Base-by-base conservation (phyloP, 2,888 invertebrate genomes). In the Melikaiella ostensackeni region DNA sequence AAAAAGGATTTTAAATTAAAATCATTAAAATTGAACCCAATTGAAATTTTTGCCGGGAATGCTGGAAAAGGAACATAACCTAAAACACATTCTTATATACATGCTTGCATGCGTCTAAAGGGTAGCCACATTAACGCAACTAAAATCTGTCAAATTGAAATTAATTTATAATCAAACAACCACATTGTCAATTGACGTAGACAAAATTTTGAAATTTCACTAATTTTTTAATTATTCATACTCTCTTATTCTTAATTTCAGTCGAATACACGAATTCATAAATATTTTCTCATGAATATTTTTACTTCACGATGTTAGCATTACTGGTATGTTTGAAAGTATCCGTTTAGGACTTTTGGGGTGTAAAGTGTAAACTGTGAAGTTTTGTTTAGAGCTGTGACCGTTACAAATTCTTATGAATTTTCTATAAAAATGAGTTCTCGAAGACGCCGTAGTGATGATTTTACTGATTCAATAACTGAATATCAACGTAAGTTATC, bases 401-500 rank as follows among this genome's bases (percentile, higher is more conserved):
- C 70, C 27, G 70, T 70, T 70, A 30, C 9, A 70, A 50, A 50
- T n/a, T 50, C 9, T n/a, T 5, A 46, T 38, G 35, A n/a, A 30
- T 50, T 70, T 50, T 30, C 11, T 21, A n/a, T 70, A n/a, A n/a
- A 46, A 70, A 70, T 70, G 70, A 70, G 30, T 70, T 50, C n/a
- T 30, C 50, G 70, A 50, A 70, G 70, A 50, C 50, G 66, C 27
- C 66, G 70, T 8, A 70, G 70, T 70, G 50, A 6, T 50, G 70
- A 70, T 70, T 70, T 70, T 50, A 70, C 70, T 1, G 6, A 46
- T n/a, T n/a, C 70, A 19, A 2, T 70, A 27, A n/a, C 16, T 9
- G 70, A 70, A 50, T 70, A 70, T 70, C 27, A 50, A 30, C 70
- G 70, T 70, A 33, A 70, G 70, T 70, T 50, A 19, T 30, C 19